Evolutionary conservation across 2,113 vertebrate genomes (phyloP).

Genomic region (Melierax canorus): DNA sequence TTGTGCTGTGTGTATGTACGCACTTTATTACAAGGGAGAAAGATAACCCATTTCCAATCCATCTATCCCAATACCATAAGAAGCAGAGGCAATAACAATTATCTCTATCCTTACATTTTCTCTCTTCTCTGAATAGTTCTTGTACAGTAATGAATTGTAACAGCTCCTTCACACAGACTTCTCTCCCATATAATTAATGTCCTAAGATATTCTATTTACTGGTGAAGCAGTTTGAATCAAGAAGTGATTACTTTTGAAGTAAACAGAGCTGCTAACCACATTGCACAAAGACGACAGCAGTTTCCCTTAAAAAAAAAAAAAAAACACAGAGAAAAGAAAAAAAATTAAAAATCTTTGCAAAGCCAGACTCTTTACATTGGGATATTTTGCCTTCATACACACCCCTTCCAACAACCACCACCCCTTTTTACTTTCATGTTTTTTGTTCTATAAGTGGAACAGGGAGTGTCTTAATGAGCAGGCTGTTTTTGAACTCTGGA

Average conservation of each 20-base stretch:
- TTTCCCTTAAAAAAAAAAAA: not conserved
- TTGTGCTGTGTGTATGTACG: not conserved
- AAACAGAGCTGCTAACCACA: conserved; percentile 72
- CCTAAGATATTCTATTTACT: conserved; percentile 82
- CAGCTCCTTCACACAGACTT: conserved; percentile 75
- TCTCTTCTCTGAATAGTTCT: conserved; percentile 74
- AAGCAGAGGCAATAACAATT: conserved; percentile 75
- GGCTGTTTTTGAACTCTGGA: not conserved
- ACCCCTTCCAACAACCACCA: not conserved
- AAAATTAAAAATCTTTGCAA: not conserved
- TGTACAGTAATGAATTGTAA: conserved; percentile 83
- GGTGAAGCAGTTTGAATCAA: conserved; percentile 75
- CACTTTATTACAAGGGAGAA: conserved; percentile 67
- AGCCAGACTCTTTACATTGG: not conserved
- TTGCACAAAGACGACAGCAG: conserved; percentile 53
- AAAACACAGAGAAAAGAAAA: not conserved
- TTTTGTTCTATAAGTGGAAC: not conserved
- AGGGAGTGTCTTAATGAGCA: not conserved
- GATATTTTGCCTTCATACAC: not conserved
- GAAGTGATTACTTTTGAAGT: conserved; percentile 80
- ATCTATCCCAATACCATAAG: conserved; percentile 71
- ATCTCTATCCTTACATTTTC: conserved; percentile 75
- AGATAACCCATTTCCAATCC: conserved; percentile 76
- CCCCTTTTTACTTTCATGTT: rapidly evolving
- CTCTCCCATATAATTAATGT: conserved; percentile 80